phyloP scores from a whole-genome alignment of 1,140 invertebrate genomes.

The Odontomachus brunneus region DNA sequence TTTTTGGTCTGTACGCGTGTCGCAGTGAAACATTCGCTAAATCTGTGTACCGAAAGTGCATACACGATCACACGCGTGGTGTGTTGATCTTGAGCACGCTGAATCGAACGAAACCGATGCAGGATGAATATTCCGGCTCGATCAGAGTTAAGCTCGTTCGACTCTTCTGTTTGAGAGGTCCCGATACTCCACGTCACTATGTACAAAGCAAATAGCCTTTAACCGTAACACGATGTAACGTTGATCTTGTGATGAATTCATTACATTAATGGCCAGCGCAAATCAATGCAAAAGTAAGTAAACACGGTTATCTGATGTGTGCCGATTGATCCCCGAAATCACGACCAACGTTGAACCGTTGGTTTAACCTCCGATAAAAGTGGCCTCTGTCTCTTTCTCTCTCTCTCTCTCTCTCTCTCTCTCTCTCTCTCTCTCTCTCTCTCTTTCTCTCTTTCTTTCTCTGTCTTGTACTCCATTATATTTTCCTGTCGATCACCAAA shows the following conservation, averaged over 20 bases:
- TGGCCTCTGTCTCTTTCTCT: no score
- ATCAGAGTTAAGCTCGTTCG: conserved; percentile 25
- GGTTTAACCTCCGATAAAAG: no score
- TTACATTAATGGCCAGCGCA: conserved; percentile 34
- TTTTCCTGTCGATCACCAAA: not conserved
- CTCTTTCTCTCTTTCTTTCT: no score
- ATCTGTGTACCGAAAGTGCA: not conserved
- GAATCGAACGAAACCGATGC: not conserved
- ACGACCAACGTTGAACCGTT: no score
- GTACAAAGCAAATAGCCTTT: conserved; percentile 51
- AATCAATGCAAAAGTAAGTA: conserved; percentile 41
- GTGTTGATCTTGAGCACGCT: not conserved
- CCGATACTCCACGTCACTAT: not conserved
- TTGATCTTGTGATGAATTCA: conserved; percentile 47
- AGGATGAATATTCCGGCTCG: conserved; percentile 29
- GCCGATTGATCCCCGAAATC: conserved; percentile 8
- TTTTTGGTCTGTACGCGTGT: not conserved
- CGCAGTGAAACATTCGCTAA: no score
- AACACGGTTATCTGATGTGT: conserved; percentile 11
- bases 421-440: no score
- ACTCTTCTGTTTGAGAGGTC: conserved; percentile 38
- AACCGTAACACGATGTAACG: conserved; percentile 37
- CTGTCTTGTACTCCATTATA: not conserved
- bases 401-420: no score
- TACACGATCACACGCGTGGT: not conserved